phyloP scores from a whole-genome alignment of 2,888 invertebrate genomes.

The Troglohyphantes excavatus region DNA sequence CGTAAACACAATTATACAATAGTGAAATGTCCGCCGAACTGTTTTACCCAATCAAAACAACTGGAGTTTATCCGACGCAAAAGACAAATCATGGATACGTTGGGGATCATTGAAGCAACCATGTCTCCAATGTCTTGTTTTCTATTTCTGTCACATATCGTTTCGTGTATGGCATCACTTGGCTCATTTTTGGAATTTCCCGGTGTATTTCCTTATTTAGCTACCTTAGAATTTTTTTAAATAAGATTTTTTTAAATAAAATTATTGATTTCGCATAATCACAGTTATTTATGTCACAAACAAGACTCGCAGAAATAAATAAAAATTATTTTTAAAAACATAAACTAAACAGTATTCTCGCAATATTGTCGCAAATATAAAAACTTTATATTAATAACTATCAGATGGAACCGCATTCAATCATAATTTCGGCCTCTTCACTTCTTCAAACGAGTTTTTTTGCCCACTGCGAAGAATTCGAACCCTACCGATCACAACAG shows the following conservation, averaged over 20 bases:
- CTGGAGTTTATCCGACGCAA: background rate
- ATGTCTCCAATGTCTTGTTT: constrained; percentile 1
- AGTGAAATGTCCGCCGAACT: background rate
- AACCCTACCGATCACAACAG: constrained; percentile 32
- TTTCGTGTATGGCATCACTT: background rate
- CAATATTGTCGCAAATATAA: background rate
- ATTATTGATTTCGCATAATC: too few species aligned
- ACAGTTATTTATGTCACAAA: too few species aligned
- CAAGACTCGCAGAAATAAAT: too few species aligned
- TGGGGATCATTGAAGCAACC: background rate
- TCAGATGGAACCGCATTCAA: constrained; percentile 40
- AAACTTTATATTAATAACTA: constrained; percentile 2
- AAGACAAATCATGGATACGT: background rate
- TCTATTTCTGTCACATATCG: background rate
- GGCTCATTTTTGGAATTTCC: constrained; percentile 12
- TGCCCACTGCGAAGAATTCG: constrained; percentile 24
- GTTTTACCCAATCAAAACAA: background rate
- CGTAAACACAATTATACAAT: background rate
- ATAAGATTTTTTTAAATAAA: too few species aligned
- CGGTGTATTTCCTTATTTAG: too few species aligned
- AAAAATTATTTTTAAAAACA: too few species aligned
- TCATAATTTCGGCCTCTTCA: constrained; percentile 46
- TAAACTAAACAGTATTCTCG: too few species aligned
- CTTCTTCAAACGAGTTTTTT: constrained; percentile 40
- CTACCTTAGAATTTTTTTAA: too few species aligned